Evolutionary conservation across 2,888 invertebrate species (phyloP), one percentile per base, ranked within the genome.

Genomic region (Hedya salicella): DNA sequence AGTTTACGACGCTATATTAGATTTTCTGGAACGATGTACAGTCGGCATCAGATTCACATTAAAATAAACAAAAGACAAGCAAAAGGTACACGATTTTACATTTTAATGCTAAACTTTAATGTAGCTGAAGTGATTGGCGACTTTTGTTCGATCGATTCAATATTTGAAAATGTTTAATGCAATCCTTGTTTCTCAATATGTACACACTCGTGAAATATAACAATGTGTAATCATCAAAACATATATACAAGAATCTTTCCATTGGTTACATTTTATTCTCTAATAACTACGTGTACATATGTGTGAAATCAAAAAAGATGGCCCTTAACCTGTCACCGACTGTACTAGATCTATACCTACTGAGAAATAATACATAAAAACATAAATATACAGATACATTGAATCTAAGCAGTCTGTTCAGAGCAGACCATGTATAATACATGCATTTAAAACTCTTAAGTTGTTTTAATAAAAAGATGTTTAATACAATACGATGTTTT

Each of bases 1-100:
- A 50, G 52, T 61, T 48, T 48, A 48, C 52, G 56, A 63, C 32
- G 40, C 50, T 36, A 30, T 62, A 46, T 65, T 39, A 53, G 36
- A 9, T 11, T 49, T 60, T 25, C 42, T 19, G 16, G 42, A 59
- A 52, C 19, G 36, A 59, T 59, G 48, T 57, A 46, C 8, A 59
- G 50, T 52, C 36, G 21, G 42, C 16, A n/a, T 44, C 56, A 56
- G 25, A 56, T 57, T 32, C 16, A 48, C n/a, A 21, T n/a, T 48
- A 44, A 19, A 11, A 19, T 14, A 14, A 16, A 17, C 17, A 9
- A 9, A 44, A 2, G 3, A 44, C 44, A 44, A 17, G 11, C 9
- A 11, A 32, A 32, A 8, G 6, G 2, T 11, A 36, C 9, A 11
- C 36, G 9, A 36, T 36, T 11, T 36, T 36, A 36, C 36, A n/a